Percentiles rank a stretch among this genome's conserved stretches.
phyloP scores from a whole-genome alignment of 2,888 invertebrate species.

The Oconnorella tubifera region DNA sequence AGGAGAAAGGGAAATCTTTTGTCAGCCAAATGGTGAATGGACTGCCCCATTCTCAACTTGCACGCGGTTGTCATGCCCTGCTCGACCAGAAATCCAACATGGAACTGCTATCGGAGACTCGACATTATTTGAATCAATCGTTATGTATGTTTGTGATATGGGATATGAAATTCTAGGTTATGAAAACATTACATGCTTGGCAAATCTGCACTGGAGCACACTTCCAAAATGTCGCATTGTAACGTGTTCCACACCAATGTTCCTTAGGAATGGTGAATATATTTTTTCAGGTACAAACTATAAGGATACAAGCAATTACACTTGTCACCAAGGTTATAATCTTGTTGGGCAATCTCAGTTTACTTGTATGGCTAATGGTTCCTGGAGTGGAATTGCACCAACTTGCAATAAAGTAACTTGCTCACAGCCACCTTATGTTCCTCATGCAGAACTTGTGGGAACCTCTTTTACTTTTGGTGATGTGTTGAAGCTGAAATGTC shows the following conservation, averaged over 20 bases:
- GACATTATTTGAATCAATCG: slow-evolving; percentile 17
- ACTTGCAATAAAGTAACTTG: slow-evolving; percentile 22
- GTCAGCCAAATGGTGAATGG: slow-evolving; percentile 31
- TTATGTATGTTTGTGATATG: slow-evolving; percentile 21
- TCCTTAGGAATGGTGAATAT: slow-evolving; percentile 56
- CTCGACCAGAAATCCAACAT: slow-evolving; percentile 4
- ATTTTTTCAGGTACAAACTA: slow-evolving; percentile 35
- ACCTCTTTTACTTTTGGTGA: slow-evolving; percentile 18
- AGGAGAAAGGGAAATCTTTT: slow-evolving; percentile 28
- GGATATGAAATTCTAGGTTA: slow-evolving; percentile 24
- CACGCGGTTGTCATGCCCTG: slow-evolving; percentile 15
- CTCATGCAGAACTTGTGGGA: slow-evolving; percentile 12
- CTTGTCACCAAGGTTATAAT: slow-evolving; percentile 42
- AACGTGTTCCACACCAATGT: slow-evolving; percentile 33
- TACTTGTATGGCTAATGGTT: slow-evolving; percentile 18
- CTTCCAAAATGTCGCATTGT: slow-evolving; percentile 12
- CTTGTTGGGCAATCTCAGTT: slow-evolving; percentile 34
- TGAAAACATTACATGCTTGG: slow-evolving; percentile 8
- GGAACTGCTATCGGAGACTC: slow-evolving; percentile 13
- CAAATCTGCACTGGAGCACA: slow-evolving; percentile 14
- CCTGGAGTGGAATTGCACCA: slow-evolving; percentile 27
- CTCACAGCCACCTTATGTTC: slow-evolving; percentile 13
- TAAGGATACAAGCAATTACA: slow-evolving; percentile 32
- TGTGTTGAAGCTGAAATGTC: slow-evolving; percentile 38
- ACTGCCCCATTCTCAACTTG: slow-evolving; percentile 24